Percentiles rank a stretch among this genome's conserved stretches.
These are phyloP conservation scores for Nipponacmea schrenckii DNA, from an alignment of 2,888 invertebrate species.

Conservation along the genomic window DNA sequence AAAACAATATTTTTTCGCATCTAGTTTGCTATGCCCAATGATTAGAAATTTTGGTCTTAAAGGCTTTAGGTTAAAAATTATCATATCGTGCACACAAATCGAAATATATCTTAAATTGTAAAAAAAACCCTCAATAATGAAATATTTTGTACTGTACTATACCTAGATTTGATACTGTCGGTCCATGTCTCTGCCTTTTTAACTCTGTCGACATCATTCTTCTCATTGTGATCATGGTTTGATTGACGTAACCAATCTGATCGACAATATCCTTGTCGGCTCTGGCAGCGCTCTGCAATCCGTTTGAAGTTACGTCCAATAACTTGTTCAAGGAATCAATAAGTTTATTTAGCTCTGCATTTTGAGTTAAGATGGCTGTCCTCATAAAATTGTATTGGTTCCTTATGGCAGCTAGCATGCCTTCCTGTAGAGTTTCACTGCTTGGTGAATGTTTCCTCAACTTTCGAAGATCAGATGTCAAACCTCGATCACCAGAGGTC, in stretches of 20 bases:
- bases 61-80: no score
- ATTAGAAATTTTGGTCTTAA: no score
- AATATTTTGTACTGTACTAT: not conserved
- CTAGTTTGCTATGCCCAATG: no score
- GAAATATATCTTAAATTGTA: no score
- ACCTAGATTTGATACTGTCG: not conserved
- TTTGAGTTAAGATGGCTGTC: slow-evolving; percentile 49
- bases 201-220: slow-evolving; percentile 29
- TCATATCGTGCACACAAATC: no score
- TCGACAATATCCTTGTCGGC: slow-evolving; percentile 19
- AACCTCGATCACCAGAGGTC: slow-evolving; percentile 41
- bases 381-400: slow-evolving; percentile 57
- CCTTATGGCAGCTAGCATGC: slow-evolving; percentile 51
- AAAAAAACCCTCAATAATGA: no score
- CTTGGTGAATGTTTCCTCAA: slow-evolving; percentile 26
- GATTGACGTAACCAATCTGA: slow-evolving; percentile 28
- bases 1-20: no score
- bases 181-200: slow-evolving; percentile 12
- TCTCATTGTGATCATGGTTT: slow-evolving; percentile 29
- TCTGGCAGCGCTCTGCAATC: slow-evolving; percentile 25
- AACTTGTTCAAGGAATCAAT: slow-evolving; percentile 37
- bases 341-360: slow-evolving; percentile 47
- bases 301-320: slow-evolving; percentile 31
- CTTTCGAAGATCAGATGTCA: slow-evolving; percentile 44
- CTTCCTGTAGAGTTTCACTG: slow-evolving; percentile 35